Evolutionary conservation across 2,797 vertebrate genomes (phyloP).

Genomic region (Phyllotis vaccarum): DNA sequence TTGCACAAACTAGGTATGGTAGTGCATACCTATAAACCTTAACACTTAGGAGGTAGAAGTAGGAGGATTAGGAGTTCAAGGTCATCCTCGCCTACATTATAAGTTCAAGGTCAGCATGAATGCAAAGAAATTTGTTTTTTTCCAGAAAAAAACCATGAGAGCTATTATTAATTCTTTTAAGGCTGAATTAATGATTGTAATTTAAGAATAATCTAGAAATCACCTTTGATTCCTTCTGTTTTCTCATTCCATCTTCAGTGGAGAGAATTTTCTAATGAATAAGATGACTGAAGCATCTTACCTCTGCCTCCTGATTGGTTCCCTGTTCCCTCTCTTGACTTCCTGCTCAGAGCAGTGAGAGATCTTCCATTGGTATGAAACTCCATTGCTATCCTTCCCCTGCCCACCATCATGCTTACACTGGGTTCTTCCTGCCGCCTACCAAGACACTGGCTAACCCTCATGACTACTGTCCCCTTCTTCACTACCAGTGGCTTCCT

Average conservation of each 20-base stretch:
- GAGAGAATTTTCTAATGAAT: background rate
- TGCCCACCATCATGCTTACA: background rate
- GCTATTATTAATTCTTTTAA: background rate
- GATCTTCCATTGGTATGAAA: background rate
- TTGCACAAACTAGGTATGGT: too few species aligned
- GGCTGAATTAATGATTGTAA: background rate
- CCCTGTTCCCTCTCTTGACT: background rate
- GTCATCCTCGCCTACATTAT: background rate
- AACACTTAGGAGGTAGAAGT: too few species aligned
- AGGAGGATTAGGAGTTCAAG: too few species aligned
- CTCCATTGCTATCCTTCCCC: background rate
- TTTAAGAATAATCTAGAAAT: background rate
- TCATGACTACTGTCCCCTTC: background rate
- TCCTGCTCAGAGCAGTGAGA: background rate
- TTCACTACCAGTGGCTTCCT: background rate
- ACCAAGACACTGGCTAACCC: background rate
- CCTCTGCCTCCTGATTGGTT: background rate
- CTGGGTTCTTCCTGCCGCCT: background rate
- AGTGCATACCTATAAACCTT: too few species aligned
- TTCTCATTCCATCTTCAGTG: background rate
- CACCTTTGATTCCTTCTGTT: background rate
- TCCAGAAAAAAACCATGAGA: background rate
- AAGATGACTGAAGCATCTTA: background rate
- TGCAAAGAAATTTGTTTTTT: conserved; percentile 13
- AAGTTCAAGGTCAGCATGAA: background rate